These are phyloP conservation scores for Oophaga pumilio DNA, from an alignment of 2,113 vertebrate species.

Conservation along the genomic window DNA sequence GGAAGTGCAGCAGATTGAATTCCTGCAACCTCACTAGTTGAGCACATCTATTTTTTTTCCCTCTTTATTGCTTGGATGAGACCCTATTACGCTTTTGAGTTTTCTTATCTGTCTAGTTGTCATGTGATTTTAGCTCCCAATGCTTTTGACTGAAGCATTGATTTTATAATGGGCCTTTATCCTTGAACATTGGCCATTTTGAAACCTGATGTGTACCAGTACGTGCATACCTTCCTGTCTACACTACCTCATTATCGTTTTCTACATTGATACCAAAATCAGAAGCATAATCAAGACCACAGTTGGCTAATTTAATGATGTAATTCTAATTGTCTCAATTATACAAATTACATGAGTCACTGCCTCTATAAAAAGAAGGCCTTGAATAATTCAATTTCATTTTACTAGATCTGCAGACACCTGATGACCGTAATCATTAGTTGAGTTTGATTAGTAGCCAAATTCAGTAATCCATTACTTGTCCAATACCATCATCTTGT, in stretches of 20 bases:
- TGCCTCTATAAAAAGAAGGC: neutral
- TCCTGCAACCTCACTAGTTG: too few relatives aligned
- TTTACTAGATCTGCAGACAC: neutral
- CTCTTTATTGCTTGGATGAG: too few relatives aligned
- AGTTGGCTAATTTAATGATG: neutral
- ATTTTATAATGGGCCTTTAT: neutral
- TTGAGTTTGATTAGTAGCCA: slow-evolving; percentile 5
- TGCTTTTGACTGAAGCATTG: neutral
- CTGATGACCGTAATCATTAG: neutral
- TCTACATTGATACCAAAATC: neutral
- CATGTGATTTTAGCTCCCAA: neutral
- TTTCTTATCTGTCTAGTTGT: neutral
- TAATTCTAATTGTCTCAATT: neutral
- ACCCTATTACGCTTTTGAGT: too few relatives aligned
- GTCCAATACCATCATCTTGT: neutral
- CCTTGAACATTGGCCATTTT: neutral
- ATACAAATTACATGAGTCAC: neutral
- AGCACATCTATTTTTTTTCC: too few relatives aligned
- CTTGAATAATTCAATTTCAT: neutral
- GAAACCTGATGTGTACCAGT: neutral
- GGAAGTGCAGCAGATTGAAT: too few relatives aligned
- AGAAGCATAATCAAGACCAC: neutral
- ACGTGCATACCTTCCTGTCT: neutral
- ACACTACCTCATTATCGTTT: neutral
- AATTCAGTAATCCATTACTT: neutral